phyloP scores from a whole-genome alignment of 1,140 invertebrate genomes.

The Euborellia annulipes region DNA sequence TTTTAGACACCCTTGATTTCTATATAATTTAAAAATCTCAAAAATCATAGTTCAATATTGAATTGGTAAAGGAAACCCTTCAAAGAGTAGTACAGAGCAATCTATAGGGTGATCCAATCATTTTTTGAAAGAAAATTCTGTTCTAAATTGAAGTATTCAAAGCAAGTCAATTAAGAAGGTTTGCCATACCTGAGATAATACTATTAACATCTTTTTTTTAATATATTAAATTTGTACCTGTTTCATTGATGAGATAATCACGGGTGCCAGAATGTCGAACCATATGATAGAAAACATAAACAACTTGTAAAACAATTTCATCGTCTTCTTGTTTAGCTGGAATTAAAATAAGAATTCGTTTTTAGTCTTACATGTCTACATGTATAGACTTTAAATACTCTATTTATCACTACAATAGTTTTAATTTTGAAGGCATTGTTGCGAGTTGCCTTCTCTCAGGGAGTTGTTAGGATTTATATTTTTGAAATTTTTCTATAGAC shows the following conservation, averaged over 20 bases:
- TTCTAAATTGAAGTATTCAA: no score
- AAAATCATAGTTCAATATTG: neutral
- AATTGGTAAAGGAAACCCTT: conserved; percentile 9
- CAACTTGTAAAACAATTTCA: conserved; percentile 86
- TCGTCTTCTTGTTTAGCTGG: conserved; percentile 90
- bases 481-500: conserved; percentile 5
- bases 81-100: conserved; percentile 3
- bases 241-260: conserved; percentile 66
- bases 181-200: no score
- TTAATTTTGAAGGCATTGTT: neutral
- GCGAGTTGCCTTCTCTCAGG: no score
- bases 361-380: conserved; percentile 2
- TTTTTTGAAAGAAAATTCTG: conserved; percentile 3
- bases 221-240: conserved; percentile 33
- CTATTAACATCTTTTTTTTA: no score
- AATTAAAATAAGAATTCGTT: conserved; percentile 7
- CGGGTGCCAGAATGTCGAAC: conserved; percentile 68
- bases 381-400: neutral
- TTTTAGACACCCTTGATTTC: no score
- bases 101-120: neutral
- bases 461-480: conserved; percentile 4
- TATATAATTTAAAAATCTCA: no score
- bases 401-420: no score
- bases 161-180: no score
- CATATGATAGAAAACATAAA: conserved; percentile 89